These are phyloP conservation scores for Calidris pygmaea DNA, from an alignment of 2,113 vertebrate genomes.

Conservation along the genomic window DNA sequence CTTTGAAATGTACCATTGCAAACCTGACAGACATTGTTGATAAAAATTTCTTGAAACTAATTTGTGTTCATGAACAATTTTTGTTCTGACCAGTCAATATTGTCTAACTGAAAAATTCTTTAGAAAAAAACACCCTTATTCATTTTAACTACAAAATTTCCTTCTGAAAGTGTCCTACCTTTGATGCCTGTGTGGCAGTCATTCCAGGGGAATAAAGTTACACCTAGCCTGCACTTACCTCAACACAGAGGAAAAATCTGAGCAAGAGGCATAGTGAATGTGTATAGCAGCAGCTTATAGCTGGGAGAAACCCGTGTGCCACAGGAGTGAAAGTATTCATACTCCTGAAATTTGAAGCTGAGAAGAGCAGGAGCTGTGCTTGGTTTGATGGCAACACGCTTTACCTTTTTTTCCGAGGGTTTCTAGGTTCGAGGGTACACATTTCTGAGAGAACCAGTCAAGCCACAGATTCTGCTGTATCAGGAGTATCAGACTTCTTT, in stretches of 20 bases:
- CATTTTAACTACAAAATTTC: background rate
- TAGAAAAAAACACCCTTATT: background rate
- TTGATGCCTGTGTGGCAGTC: background rate
- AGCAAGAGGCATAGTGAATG: background rate
- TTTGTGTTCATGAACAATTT: background rate
- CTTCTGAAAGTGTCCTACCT: background rate
- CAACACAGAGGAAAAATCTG: background rate
- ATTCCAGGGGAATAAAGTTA: background rate
- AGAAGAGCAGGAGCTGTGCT: background rate
- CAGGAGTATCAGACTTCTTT: background rate
- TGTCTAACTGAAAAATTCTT: background rate
- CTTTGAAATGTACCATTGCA: background rate
- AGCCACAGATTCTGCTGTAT: background rate
- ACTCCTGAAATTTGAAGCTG: background rate
- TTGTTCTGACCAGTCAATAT: background rate
- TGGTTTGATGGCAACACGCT: background rate
- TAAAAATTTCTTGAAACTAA: background rate
- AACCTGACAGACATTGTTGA: background rate
- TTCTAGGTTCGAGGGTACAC: background rate
- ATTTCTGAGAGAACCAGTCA: background rate
- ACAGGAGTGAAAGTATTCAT: background rate
- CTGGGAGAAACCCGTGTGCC: background rate
- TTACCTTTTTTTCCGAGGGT: background rate
- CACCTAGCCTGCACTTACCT: fast-evolving
- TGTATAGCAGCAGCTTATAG: background rate